Evolutionary conservation across 2,888 invertebrate genomes (phyloP).

Genomic region (Trissoscelio sp.): DNA sequence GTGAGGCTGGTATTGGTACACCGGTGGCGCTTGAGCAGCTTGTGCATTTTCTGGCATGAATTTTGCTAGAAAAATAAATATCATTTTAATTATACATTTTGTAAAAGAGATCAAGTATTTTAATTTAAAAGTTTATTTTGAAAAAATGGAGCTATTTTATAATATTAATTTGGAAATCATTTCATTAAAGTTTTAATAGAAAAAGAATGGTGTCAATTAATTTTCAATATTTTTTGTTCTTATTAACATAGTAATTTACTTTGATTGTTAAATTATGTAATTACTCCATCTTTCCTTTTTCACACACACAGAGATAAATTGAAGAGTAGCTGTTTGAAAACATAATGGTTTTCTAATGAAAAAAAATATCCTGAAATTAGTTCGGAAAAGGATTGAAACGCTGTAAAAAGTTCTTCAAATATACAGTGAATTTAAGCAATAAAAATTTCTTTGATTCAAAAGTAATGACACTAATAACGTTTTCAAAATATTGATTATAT

Average conservation of each 20-base stretch:
- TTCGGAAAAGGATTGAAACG: neutral
- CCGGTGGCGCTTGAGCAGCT: slow-evolving; percentile 74
- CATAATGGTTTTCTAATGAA: neutral
- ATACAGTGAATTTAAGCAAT: neutral
- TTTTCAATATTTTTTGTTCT: neutral
- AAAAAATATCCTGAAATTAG: neutral
- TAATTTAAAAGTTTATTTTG: too few relatives aligned
- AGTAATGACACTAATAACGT: neutral
- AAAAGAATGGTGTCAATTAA: neutral
- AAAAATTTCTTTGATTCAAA: neutral
- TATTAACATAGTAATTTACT: neutral
- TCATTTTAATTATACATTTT: neutral
- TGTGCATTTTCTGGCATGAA: slow-evolving; percentile 81
- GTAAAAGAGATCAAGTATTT: too few relatives aligned
- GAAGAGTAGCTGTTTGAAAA: neutral
- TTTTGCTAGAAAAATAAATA: slow-evolving; percentile 77
- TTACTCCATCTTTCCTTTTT: neutral
- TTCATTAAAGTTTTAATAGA: neutral
- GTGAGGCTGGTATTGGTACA: slow-evolving; percentile 76
- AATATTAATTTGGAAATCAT: neutral
- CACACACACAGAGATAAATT: neutral
- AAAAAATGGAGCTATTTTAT: neutral
- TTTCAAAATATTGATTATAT: neutral
- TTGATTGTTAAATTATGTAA: neutral
- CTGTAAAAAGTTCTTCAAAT: neutral